Evolutionary conservation across 2,797 vertebrate species (phyloP), one percentile per base, ranked within the genome.

Genomic region (Pelochelys cantorii): DNA sequence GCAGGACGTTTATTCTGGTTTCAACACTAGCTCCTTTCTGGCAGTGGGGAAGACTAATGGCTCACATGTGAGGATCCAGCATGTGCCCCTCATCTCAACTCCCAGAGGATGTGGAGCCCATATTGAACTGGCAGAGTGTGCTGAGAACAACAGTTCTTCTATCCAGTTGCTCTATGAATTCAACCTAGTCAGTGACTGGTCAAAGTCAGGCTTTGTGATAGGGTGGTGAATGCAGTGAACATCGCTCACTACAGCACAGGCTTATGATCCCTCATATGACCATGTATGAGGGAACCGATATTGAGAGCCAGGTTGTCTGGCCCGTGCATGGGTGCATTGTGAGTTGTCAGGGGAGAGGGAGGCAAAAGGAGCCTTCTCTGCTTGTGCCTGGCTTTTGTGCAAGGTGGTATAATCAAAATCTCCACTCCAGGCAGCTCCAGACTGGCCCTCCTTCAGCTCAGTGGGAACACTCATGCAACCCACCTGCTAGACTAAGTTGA

Each of bases 11-110:
- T 62, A 22, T 71, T 71, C 75, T 83, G 29, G 0, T 60, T 93
- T 87, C 10, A 62, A 65, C 81, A 7, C 81, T 82, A 89, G 11
- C 2, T 42, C 10, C 17, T 77, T 86, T 86, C 81, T 87, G 22
- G 34, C 5, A 71, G 42, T 0, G 1, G 31, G 60, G 79, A 12
- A 27, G 34, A 14, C 2, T 53, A 88, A 62, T 84, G 57, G 22
- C 9, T 84, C 65, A 4, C 48, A 55, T 2, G 0, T 0, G 0
- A 62, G 48, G 83, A 77, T 57, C 75, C 37, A 12, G 65, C 81
- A 14, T 1, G 5, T 81, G 42, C 12, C 87, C 52, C 14, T 68
- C 75, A 60, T 81, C 54, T 84, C 54, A 31, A 42, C 22, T 81
- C 48, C 83, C 83, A 3, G 3, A 79, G 71, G 62, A 23, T 90